Conservation (phyloP, 30 jellyfish, hydroid and myxozoan genomes). For the Pseudorhiza aurosa region DNA sequence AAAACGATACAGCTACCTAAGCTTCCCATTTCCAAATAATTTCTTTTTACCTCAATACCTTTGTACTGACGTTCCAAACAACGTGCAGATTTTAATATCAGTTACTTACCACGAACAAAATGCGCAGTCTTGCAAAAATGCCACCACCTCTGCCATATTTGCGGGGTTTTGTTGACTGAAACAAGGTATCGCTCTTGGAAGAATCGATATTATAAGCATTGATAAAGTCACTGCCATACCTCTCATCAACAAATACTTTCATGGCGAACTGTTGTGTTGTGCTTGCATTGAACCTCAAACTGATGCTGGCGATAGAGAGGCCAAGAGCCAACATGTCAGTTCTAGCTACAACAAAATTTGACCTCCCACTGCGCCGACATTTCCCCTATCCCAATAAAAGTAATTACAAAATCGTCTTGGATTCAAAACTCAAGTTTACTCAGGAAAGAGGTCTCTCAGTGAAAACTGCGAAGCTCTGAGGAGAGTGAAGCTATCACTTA, state of each 20-base stretch:
- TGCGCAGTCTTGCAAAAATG: conserved; percentile 13
- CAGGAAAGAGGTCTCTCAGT: no score
- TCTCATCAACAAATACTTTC: conserved; percentile 22
- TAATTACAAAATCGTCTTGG: no score
- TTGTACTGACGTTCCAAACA: not conserved
- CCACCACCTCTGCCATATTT: conserved; percentile 2
- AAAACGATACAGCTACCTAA: not conserved
- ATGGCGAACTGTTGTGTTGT: no score
- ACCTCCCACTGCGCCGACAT: no score
- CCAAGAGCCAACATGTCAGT: no score
- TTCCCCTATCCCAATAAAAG: no score
- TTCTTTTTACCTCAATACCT: not conserved
- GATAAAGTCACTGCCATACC: conserved; percentile 30
- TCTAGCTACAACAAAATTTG: no score
- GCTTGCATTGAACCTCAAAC: no score
- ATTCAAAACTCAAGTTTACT: no score
- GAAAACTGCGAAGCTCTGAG: no score
- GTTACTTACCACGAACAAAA: conserved; percentile 12
- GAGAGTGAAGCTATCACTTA: no score
- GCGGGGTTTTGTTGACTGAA: not conserved
- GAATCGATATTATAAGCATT: conserved; percentile 19
- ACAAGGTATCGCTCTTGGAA: not conserved
- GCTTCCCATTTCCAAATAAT: not conserved
- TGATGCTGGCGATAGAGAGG: no score
- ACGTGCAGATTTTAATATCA: not conserved